Percentiles rank a stretch among this genome's conserved stretches.
These are phyloP conservation scores for Taenaris catops DNA, from an alignment of 2,888 invertebrate genomes.

Conservation along the genomic window DNA sequence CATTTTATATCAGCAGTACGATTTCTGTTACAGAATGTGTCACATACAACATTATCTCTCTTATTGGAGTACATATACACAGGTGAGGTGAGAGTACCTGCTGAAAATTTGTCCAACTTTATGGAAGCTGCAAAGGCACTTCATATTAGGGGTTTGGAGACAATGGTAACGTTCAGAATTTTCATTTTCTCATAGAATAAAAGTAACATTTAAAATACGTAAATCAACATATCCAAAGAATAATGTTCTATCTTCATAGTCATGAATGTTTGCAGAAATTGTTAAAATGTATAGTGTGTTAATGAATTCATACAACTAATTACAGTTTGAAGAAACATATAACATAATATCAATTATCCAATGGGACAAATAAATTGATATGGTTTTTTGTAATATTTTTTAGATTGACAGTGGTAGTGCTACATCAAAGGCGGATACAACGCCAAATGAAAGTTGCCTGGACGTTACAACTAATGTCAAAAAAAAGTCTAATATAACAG, in stretches of 20 bases:
- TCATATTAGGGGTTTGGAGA: constrained; percentile 58
- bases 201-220: no score
- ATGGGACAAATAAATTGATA: no score
- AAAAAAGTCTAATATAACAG: constrained; percentile 2
- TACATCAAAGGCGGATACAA: constrained; percentile 6
- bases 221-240: no score
- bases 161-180: constrained; percentile 39
- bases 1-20: no score
- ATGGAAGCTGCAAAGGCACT: constrained; percentile 55
- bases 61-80: constrained; percentile 64
- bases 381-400: background rate
- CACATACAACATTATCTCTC: constrained; percentile 47
- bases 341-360: no score
- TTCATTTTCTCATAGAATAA: background rate
- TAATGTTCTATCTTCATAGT: background rate
- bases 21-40: constrained; percentile 57
- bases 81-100: constrained; percentile 53
- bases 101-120: constrained; percentile 44
- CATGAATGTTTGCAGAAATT: no score
- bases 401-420: constrained; percentile 12
- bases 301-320: no score
- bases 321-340: no score
- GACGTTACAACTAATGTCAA: constrained; percentile 2
- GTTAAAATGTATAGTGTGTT: no score
- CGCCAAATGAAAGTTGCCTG: constrained; percentile 4